Evolutionary conservation across 2,113 vertebrate species (phyloP), one percentile per base, ranked within the genome.

Genomic region (Litocranius walleri): DNA sequence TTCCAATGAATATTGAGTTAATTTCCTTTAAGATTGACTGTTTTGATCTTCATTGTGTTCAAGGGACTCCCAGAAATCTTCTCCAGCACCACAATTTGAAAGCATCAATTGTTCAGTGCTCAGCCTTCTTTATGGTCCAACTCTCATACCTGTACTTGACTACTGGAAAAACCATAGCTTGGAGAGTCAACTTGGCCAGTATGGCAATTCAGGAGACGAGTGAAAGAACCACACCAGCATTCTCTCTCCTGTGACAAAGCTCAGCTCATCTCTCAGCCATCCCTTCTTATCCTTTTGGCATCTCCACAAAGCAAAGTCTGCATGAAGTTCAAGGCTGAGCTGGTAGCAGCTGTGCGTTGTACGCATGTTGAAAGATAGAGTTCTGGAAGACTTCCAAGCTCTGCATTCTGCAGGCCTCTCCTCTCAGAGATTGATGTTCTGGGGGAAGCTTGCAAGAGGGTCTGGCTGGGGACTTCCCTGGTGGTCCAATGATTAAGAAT

Each of bases 331-430:
- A n/a, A 13, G 36, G 29, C 0, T 45, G 17, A 19, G 56, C 56
- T 43, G 5, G 54, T 23, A 30, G 59, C 45, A 17, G 23, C 7
- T n/a, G 29, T 23, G 23, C 7, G 0, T 43, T 1, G 0, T 67
- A 30, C 27, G 8, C 3, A 5, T 91, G 40, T 62, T 27, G 17
- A 64, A 54, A 16, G 29, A 5, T 15, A 8, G n/a, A 8, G 4
- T 27, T 57, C 56, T 27, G 8, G 57, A 84, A 48, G 25, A 36
- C 12, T 25, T 36, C 15, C 45, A 30, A 19, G n/a, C 27, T 52
- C 56, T 54, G 25, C 50, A 19, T 86, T 50, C 48, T 30, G 21
- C 80, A 30, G n/a, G 3, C 61, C 40, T 87, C 43, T 77, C 56
- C 50, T 71, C 21, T 33, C 50, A 17, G 64, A 40, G 16, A 21